Conservation (phyloP, 2,888 invertebrate species). For the Trichogramma dendrolimi region DNA sequence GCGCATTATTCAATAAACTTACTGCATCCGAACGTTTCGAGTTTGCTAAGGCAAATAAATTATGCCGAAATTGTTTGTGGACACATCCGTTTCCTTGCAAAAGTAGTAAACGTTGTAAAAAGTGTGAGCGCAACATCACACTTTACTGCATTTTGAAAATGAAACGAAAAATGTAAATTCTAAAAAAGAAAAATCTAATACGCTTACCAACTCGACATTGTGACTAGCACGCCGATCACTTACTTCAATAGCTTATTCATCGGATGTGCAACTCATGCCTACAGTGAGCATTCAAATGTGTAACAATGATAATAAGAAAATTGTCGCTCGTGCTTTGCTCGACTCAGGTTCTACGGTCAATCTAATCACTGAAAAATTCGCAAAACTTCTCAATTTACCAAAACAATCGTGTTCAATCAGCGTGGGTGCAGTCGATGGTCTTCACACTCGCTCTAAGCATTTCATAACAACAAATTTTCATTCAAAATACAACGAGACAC, state of each 20-base stretch:
- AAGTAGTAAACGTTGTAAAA: not conserved
- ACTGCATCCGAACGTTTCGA: not conserved
- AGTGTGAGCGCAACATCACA: not conserved
- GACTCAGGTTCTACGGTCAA: not conserved
- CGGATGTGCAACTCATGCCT: not conserved
- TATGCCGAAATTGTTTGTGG: constrained; percentile 4
- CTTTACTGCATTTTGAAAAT: too few relatives aligned
- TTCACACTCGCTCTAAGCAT: accelerated
- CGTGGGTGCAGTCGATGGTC: not conserved
- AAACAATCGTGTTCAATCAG: not conserved
- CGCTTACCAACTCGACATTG: too few relatives aligned
- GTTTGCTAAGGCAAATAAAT: not conserved
- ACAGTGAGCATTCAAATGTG: not conserved
- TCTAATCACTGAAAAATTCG: not conserved
- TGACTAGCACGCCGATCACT: not conserved
- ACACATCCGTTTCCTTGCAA: not conserved
- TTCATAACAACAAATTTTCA: not conserved
- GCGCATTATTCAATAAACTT: not conserved
- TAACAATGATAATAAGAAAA: accelerated
- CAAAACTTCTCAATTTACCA: not conserved
- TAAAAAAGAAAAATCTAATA: too few relatives aligned
- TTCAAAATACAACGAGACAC: too few relatives aligned
- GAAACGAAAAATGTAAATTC: too few relatives aligned
- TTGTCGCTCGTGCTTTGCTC: not conserved
- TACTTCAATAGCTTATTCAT: not conserved